Evolutionary conservation across 2,113 vertebrate species (phyloP), one percentile per base, ranked within the genome.

Genomic region (Nothobranchius kuhntae): DNA sequence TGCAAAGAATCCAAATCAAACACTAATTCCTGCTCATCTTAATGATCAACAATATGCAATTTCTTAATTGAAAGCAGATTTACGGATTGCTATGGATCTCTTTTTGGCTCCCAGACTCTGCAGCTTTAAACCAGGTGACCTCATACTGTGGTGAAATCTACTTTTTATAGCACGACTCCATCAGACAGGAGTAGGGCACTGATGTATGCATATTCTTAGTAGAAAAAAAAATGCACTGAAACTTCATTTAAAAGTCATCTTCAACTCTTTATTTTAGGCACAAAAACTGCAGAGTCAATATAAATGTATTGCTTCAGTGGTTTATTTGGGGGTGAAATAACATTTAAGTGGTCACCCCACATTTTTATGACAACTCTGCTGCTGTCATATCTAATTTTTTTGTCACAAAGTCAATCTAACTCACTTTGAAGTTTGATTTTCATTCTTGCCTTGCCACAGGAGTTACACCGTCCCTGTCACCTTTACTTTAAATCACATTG

Each of bases 111-210:
- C 47, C 36, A 48, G 59, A 44, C 59, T 57, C 50, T 76, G 61
- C 58, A 71, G 38, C 76, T 77, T 58, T 66, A 82, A 87, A 82
- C 64, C 80, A 82, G 82, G 85, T 85, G 76, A 75, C 59, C 73
- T 68, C 64, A 61, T 65, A 42, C 71, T 80, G 62, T 82, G 60
- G 75, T 26, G 54, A 67, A 66, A 81, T 71, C 65, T 48, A 45
- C 64, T 80, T 71, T 65, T 68, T 72, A 53, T 61, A 84, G 80
- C 61, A 58, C 73, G 48, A 55, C 61, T 71, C 45, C 53, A 54
- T 65, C 67, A 83, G 81, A 87, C 85, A 75, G 61, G 84, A 17
- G 67, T 70, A 17, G 61, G 64, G 71, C 75, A 77, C 73, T 35
- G 64, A 44, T 17, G 63, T 42, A n/a, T 40, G 50, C 42, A 8